Evolutionary conservation across 2,113 vertebrate species (phyloP).

Genomic region (Scartelaos histophorus): DNA sequence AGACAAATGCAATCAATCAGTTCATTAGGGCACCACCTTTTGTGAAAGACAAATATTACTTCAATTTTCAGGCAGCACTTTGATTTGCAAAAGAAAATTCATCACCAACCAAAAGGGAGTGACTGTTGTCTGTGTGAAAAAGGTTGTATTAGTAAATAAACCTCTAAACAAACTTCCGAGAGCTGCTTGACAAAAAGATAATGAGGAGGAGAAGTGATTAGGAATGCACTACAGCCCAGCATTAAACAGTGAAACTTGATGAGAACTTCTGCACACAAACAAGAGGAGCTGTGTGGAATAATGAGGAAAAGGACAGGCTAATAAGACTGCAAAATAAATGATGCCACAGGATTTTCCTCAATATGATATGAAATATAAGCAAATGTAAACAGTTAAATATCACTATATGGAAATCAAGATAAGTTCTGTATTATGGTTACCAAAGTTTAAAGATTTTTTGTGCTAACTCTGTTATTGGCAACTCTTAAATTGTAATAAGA

Average conservation of each 20-base stretch:
- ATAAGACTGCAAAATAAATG: background rate
- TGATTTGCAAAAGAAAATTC: conserved; percentile 46
- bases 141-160: conserved; percentile 49
- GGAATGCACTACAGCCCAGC: conserved; percentile 34
- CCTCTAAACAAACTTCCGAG: conserved; percentile 49
- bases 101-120: conserved; percentile 35
- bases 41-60: background rate
- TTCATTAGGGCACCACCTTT: conserved; percentile 10
- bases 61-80: conserved; percentile 26
- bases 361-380: background rate
- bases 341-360: background rate
- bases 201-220: conserved; percentile 53
- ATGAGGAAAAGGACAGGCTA: background rate
- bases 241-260: conserved; percentile 13
- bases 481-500: background rate
- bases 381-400: background rate
- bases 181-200: conserved; percentile 53
- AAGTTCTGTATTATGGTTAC: background rate
- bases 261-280: conserved; percentile 16
- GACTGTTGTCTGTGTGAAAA: conserved; percentile 27
- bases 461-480: background rate
- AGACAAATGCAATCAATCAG: too few species aligned
- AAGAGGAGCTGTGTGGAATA: conserved; percentile 1
- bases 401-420: too few species aligned
- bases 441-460: background rate